These are phyloP conservation scores for Tetragnatha versicolor DNA, from an alignment of 1,140 invertebrate species.

Conservation along the genomic window DNA sequence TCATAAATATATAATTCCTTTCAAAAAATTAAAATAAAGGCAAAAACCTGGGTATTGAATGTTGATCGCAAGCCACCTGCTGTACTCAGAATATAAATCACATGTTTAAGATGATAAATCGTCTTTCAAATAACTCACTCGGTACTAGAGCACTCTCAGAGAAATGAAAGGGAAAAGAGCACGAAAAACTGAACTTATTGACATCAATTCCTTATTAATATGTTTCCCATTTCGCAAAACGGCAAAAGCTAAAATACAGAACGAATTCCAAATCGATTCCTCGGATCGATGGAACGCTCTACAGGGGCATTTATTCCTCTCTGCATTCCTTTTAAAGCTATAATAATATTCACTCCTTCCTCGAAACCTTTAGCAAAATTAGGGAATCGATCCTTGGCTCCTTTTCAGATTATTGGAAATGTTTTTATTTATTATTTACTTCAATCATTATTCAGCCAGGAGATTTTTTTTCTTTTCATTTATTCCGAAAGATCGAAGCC, in stretches of 20 bases:
- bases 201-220: no score
- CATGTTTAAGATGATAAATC: no score
- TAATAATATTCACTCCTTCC: slow-evolving; percentile 52
- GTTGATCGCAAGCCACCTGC: no score
- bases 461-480: slow-evolving; percentile 3
- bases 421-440: slow-evolving; percentile 54
- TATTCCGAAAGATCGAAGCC: neutral
- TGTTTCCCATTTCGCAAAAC: neutral
- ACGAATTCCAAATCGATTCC: neutral
- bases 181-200: no score
- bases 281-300: neutral
- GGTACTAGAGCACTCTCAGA: no score
- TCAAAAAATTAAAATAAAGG: no score
- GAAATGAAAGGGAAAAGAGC: no score
- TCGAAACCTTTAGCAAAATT: slow-evolving; percentile 46
- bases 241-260: neutral
- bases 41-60: no score
- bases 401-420: slow-evolving; percentile 45
- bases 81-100: no score
- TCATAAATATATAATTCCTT: no score
- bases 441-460: slow-evolving; percentile 49
- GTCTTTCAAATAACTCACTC: no score
- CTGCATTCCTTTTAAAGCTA: slow-evolving; percentile 40
- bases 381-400: slow-evolving; percentile 32
- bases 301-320: neutral